These are phyloP conservation scores for Anisognathus igniventris DNA, from an alignment of 2,797 vertebrate species.

Conservation along the genomic window DNA sequence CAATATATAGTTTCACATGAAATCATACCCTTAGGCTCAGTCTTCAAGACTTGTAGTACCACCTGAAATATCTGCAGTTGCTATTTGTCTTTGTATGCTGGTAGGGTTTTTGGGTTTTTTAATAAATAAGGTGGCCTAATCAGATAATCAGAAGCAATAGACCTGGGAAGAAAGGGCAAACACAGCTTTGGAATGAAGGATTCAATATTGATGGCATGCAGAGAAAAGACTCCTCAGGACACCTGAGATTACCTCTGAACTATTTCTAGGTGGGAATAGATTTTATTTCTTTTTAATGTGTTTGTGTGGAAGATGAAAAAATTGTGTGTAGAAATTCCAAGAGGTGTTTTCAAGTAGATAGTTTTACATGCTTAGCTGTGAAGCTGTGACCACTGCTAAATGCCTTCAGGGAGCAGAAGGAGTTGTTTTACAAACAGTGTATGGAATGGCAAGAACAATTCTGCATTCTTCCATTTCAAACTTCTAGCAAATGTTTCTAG, in stretches of 20 bases:
- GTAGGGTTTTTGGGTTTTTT: neutral
- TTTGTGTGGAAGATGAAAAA: neutral
- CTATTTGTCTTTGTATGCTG: neutral
- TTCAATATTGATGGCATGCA: neutral
- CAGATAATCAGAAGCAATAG: neutral
- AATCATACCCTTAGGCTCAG: neutral
- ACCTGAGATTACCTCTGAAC: neutral
- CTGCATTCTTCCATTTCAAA: neutral
- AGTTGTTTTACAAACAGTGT: neutral
- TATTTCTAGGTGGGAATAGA: neutral
- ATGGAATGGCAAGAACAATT: neutral
- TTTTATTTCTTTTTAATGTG: neutral
- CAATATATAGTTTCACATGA: neutral
- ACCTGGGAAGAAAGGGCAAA: neutral
- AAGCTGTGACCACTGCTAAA: neutral
- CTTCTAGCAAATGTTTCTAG: neutral
- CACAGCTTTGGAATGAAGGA: neutral
- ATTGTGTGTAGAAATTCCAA: neutral
- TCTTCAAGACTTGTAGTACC: neutral
- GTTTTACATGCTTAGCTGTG: neutral
- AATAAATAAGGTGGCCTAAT: neutral
- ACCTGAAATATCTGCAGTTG: neutral
- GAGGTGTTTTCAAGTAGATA: neutral
- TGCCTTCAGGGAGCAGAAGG: neutral
- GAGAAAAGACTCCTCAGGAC: neutral